phyloP scores from a whole-genome alignment of 2,888 invertebrate species.

The Saturnia pavonia region DNA sequence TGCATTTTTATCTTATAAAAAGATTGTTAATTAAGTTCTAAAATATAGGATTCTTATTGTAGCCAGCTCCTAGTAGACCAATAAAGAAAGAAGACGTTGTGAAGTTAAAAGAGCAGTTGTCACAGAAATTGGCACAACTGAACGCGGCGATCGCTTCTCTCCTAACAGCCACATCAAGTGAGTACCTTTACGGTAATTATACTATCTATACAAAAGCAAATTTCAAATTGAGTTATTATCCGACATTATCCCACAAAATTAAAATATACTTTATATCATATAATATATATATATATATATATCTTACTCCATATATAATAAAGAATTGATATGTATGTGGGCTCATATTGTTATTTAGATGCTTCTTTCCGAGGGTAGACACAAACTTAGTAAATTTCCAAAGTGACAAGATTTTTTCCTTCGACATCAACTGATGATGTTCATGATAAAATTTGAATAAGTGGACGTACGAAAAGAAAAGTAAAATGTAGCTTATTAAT shows the following conservation, averaged over 20 bases:
- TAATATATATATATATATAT: too few species aligned
- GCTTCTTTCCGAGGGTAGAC: not conserved
- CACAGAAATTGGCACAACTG: constrained; percentile 47
- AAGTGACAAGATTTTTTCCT: not conserved
- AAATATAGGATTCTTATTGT: constrained; percentile 1
- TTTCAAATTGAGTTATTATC: too few species aligned
- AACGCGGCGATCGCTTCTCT: constrained; percentile 59
- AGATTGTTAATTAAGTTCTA: not conserved
- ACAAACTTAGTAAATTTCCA: not conserved
- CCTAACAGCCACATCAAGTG: constrained; percentile 50
- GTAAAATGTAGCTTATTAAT: not conserved
- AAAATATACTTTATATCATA: too few species aligned
- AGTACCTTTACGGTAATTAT: not conserved
- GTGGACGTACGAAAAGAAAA: not conserved
- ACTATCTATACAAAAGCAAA: not conserved
- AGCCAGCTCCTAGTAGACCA: constrained; percentile 25
- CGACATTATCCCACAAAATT: too few species aligned
- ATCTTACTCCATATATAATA: too few species aligned
- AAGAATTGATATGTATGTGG: too few species aligned
- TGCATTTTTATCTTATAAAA: not conserved
- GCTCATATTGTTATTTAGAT: too few species aligned
- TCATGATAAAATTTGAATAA: not conserved
- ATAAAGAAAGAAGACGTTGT: constrained; percentile 33
- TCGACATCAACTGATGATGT: not conserved
- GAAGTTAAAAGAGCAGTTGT: constrained; percentile 39